Evolutionary conservation across 2,888 invertebrate genomes (phyloP), one percentile per base, ranked within the genome.

Genomic region (Phrixothrix hirtus): DNA sequence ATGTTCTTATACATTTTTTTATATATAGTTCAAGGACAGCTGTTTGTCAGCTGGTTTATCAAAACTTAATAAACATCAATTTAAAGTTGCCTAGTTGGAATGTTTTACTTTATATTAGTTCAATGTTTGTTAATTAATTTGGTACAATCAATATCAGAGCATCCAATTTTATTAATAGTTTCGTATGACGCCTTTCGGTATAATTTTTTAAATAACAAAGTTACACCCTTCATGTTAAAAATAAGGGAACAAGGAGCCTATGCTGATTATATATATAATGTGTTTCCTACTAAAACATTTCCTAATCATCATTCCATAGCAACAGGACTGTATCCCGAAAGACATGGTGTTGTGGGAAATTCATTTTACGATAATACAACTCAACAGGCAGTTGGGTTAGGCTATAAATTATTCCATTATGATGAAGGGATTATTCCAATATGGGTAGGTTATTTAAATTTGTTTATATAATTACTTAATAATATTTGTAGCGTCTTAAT

Each of bases 271-370:
- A 78, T 86, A 75, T 73, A 75, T 34, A 84, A 83, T 64, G 79
- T 83, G 29, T 86, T 85, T 67, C 80, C 83, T 0, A 88, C 88
- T 0, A 86, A 86, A 74, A 89, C 89, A 1, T 85, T 85, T 66
- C 85, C 88, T 0, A 89, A 89, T 74, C 89, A 89, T 73, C 84
- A 84, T 64, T 80, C 85, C 0, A 83, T 89, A 44, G 84, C 83
- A 0, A 89, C 86, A 16, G 88, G 88, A 5, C 70, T 86, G 38
- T 85, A 83, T 66, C 78, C 83, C 0, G 87, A 87, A 69, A 77
- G 74, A 10, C 88, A 89, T 72, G 88, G 88, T 0, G 83, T 89
- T 21, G 71, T 87, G 1, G 86, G 81, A 6, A 88, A 84, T 67
- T 65, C 67, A 16, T 78, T 83, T 61, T 85, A 78, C 64, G 85